Percentiles rank a stretch among this genome's conserved stretches.
Evolutionary conservation across 1,140 invertebrate species (phyloP).

Genomic region (Meloidogyne hapla): DNA sequence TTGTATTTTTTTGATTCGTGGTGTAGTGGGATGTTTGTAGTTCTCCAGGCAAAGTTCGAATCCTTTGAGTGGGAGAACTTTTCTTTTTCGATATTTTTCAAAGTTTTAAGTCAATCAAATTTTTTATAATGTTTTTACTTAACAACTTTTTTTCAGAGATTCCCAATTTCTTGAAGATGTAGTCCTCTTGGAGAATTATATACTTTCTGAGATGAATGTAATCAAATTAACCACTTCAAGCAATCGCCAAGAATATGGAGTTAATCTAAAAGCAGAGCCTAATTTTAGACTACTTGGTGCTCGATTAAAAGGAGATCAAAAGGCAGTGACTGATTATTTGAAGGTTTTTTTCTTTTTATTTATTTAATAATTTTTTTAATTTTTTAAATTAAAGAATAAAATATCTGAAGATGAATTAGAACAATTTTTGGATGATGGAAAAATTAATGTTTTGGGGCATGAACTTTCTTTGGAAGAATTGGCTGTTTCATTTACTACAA

Average conservation of each 20-base stretch:
- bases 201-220: slow-evolving; percentile 84
- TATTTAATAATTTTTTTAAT: slow-evolving; percentile 36
- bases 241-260: slow-evolving; percentile 89
- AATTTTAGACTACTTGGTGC: slow-evolving; percentile 83
- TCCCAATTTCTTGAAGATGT: slow-evolving; percentile 78
- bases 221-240: slow-evolving; percentile 80
- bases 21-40: no score
- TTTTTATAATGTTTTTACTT: neutral
- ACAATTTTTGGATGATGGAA: slow-evolving; percentile 74
- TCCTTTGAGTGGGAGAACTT: no score
- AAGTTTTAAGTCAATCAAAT: neutral
- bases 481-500: slow-evolving; percentile 78
- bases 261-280: slow-evolving; percentile 86
- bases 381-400: slow-evolving; percentile 64
- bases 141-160: slow-evolving; percentile 69
- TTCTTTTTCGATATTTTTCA: no score
- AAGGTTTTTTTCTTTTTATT: slow-evolving; percentile 68
- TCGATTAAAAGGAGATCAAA: slow-evolving; percentile 84
- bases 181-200: slow-evolving; percentile 78
- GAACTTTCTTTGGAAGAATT: slow-evolving; percentile 78
- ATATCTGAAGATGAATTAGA: slow-evolving; percentile 80
- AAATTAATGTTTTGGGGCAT: slow-evolving; percentile 75
- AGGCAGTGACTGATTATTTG: slow-evolving; percentile 79
- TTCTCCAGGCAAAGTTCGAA: no score
- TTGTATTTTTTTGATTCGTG: neutral